Evolutionary conservation across 2,888 invertebrate genomes (phyloP).

Genomic region (Caradrina clavipalpis): DNA sequence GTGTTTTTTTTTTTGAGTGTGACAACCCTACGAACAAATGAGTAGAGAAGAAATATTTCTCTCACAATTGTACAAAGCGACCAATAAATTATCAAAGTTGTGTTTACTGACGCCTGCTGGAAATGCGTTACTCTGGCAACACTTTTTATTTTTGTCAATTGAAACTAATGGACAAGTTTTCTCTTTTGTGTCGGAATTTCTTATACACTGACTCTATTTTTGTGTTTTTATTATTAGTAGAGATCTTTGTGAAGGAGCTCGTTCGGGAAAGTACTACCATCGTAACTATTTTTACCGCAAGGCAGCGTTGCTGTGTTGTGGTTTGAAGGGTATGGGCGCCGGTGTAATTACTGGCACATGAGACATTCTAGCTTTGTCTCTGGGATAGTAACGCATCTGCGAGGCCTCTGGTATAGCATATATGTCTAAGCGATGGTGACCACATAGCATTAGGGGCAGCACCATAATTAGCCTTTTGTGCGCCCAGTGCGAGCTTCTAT

Average conservation of each 20-base stretch:
- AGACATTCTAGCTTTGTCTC: no score
- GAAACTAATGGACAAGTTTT: slow-evolving; percentile 19
- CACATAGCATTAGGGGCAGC: no score
- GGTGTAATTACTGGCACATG: no score
- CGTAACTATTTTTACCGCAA: no score
- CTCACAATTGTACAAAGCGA: slow-evolving; percentile 51
- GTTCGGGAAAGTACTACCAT: background rate
- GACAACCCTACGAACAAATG: slow-evolving; percentile 40
- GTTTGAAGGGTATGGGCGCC: no score
- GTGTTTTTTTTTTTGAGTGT: background rate
- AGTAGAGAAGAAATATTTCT: slow-evolving; percentile 48
- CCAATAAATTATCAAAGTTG: slow-evolving; percentile 66
- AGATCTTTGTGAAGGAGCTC: background rate
- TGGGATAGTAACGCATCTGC: no score
- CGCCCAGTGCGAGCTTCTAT: no score
- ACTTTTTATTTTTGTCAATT: slow-evolving; percentile 38
- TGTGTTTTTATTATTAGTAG: background rate
- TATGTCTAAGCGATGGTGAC: no score
- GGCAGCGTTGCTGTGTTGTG: no score
- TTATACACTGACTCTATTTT: background rate
- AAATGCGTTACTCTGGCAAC: slow-evolving; percentile 20
- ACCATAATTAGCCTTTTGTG: no score
- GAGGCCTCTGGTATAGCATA: no score
- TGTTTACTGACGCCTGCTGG: slow-evolving; percentile 42
- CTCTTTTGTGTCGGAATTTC: background rate